A percentile compares a stretch with the other conserved stretches of the same genome.
Evolutionary conservation across 1,140 invertebrate species (phyloP).

Genomic region (Chrysopa pallens): DNA sequence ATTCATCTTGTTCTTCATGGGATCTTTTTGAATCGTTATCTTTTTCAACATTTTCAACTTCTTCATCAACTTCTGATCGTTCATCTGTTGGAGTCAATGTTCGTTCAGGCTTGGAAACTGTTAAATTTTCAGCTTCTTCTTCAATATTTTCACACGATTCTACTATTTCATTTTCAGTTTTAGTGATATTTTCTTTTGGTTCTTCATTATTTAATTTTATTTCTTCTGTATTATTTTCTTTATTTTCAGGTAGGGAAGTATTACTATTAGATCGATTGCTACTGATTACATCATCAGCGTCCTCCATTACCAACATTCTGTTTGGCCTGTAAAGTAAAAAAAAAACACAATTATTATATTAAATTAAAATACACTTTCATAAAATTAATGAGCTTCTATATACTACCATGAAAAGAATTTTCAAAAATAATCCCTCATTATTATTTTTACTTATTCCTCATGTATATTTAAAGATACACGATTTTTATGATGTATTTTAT

Average conservation of each 20-base stretch:
- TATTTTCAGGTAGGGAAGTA: background rate
- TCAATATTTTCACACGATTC: too few species aligned
- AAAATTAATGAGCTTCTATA: too few species aligned
- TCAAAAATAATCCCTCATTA: too few species aligned
- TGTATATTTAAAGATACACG: too few species aligned
- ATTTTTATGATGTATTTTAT: too few species aligned
- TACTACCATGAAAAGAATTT: too few species aligned
- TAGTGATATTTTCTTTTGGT: background rate
- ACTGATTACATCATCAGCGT: slow-evolving; percentile 12
- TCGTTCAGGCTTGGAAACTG: too few species aligned
- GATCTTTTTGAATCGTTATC: slow-evolving; percentile 1
- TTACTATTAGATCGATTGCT: background rate
- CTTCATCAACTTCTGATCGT: background rate
- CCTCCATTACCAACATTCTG: slow-evolving; percentile 25
- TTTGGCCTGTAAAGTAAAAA: slow-evolving; percentile 19
- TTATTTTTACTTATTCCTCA: too few species aligned
- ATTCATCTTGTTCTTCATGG: background rate
- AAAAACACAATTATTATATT: background rate
- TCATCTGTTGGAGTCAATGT: too few species aligned
- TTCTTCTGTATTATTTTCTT: slow-evolving; percentile 6
- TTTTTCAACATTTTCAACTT: slow-evolving; percentile 2
- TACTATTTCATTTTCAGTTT: background rate
- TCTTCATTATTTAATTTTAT: background rate
- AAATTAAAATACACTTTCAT: too few species aligned
- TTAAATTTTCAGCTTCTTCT: too few species aligned